Conservation (phyloP, 2,888 invertebrate species). For the Aporophyla lueneburgensis region DNA sequence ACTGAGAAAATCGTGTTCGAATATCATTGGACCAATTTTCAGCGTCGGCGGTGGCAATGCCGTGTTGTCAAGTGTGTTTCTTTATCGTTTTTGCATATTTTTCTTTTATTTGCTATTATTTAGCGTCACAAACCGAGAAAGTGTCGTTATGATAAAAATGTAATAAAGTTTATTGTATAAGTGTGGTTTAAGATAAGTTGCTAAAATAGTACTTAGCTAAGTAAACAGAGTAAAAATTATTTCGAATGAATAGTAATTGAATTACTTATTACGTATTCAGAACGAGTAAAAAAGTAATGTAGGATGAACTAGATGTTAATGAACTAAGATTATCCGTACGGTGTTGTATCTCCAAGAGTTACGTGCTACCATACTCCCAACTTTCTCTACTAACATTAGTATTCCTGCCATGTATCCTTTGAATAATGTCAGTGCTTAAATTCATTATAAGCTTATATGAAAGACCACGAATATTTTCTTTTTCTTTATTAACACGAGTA, state of each 20-base stretch:
- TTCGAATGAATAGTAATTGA: not conserved
- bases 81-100: constrained; percentile 42
- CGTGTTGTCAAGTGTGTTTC: constrained; percentile 57
- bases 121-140: constrained; percentile 29
- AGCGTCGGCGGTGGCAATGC: constrained; percentile 51
- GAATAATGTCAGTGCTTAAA: constrained; percentile 59
- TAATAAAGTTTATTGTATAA: not conserved
- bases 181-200: not conserved
- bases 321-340: constrained; percentile 27
- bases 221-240: not conserved
- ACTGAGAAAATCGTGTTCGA: constrained; percentile 69
- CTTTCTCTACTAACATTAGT: constrained; percentile 55
- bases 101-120: constrained; percentile 45
- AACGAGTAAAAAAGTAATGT: constrained; percentile 15
- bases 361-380: constrained; percentile 30
- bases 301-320: constrained; percentile 32
- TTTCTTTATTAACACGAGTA: constrained; percentile 56
- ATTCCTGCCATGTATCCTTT: constrained; percentile 48
- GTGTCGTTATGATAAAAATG: constrained; percentile 9
- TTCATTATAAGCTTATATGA: constrained; percentile 52
- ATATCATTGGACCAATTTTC: constrained; percentile 73
- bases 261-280: not conserved
- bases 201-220: not conserved
- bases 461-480: constrained; percentile 50
- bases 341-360: constrained; percentile 30